Evolutionary conservation across 2,888 invertebrate species (phyloP), one percentile per base, ranked within the genome.

Genomic region (Oxytorus armatus): DNA sequence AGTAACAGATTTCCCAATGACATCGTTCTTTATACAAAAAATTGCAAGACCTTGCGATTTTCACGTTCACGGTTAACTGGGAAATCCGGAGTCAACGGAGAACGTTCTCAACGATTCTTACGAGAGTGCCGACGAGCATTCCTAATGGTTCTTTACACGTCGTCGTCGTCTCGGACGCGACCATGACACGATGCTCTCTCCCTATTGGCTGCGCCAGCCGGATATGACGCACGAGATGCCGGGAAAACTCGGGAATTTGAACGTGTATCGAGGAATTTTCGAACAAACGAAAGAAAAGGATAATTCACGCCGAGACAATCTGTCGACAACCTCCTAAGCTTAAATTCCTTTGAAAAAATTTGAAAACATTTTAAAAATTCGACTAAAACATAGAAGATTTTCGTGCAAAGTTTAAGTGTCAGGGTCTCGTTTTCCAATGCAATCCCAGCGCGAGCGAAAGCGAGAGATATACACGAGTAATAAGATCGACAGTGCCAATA

Each of bases 371-470:
- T 68, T 16, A 68, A 72, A 76, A 57, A 81, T 83, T 84, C 85
- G 85, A 86, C 83, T 80, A 79, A 85, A 84, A 83, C 83, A 81
- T 51, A 81, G 77, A 70, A 73, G 80, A 79, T 69, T 74, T 77
- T 61, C 73, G 18, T 80, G 7, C 47, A 70, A 59, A 59, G 70
- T 70, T 70, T 70, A n/a, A 84, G 85, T 87, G 87, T 88, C 88
- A 85, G 84, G 89, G 86, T 83, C 87, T 82, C 78, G 68, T 81
- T 82, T 84, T 83, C 82, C 4, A 18, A 49, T 16, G 29, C 18
- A 29, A 44, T 7, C 49, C 25, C 18, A 39, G 42, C 42, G 23
- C 18, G 33, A 39, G 44, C 5, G 21, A 33, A 14, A 59, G 42
- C 47, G 70, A 49, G 36, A 61, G 61, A 73, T 7, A 23, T 14